Conservation (phyloP, 1,140 invertebrate species). For the Heterodera carotae region DNA sequence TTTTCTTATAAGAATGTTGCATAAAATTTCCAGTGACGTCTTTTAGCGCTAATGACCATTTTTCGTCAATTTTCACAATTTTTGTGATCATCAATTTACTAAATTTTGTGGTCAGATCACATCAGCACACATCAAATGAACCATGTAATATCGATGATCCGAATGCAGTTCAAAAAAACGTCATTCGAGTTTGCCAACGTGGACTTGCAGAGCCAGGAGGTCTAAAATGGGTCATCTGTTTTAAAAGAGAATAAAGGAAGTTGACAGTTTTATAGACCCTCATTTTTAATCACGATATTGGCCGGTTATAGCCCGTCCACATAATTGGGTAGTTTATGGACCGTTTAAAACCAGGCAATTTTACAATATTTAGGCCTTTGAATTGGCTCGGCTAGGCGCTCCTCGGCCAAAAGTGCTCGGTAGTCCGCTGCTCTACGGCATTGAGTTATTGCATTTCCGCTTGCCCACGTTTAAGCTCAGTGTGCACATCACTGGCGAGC, state of each 20-base stretch:
- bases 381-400: slow-evolving; percentile 78
- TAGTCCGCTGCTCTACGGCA: slow-evolving; percentile 79
- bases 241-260: too few relatives aligned
- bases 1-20: neutral
- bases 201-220: slow-evolving; percentile 79
- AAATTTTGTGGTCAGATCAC: slow-evolving; percentile 44
- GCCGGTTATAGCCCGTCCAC: too few relatives aligned
- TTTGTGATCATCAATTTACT: slow-evolving; percentile 15
- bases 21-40: too few relatives aligned
- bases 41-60: too few relatives aligned
- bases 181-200: slow-evolving; percentile 75
- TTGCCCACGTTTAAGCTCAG: slow-evolving; percentile 83
- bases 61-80: neutral
- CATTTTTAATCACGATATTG: too few relatives aligned
- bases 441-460: slow-evolving; percentile 81
- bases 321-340: neutral
- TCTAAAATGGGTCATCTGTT: neutral
- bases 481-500: slow-evolving; percentile 66
- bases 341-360: too few relatives aligned
- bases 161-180: slow-evolving; percentile 48
- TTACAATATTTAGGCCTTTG: slow-evolving; percentile 73
- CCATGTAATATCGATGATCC: slow-evolving; percentile 48
- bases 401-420: slow-evolving; percentile 75
- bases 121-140: slow-evolving; percentile 39
- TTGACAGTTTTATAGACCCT: too few relatives aligned